Conservation (phyloP, 1,140 invertebrate genomes). For the Penaeus vannamei region DNA sequence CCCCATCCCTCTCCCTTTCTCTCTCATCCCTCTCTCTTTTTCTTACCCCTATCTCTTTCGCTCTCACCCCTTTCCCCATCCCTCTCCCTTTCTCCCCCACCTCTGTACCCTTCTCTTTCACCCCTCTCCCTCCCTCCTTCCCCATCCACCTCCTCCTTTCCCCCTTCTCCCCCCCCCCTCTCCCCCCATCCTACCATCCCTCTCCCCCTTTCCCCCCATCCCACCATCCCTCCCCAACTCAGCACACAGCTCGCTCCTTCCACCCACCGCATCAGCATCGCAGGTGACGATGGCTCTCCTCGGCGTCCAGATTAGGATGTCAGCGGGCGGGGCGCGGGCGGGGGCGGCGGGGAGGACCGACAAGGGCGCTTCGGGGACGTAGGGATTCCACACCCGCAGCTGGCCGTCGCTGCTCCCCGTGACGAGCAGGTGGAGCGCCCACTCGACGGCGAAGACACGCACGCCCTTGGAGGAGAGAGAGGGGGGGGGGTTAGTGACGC, state of each 20-base stretch:
- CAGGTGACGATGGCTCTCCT: slow-evolving; percentile 41
- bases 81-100: too few species aligned
- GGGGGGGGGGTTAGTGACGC: not conserved
- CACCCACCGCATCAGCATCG: slow-evolving; percentile 49
- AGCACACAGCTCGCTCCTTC: not conserved
- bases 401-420: slow-evolving; percentile 56
- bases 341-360: slow-evolving; percentile 41
- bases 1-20: too few species aligned
- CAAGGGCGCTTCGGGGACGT: slow-evolving; percentile 47
- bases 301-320: slow-evolving; percentile 26
- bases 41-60: too few species aligned
- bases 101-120: too few species aligned
- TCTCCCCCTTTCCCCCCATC: not conserved
- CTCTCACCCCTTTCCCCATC: too few species aligned
- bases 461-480: slow-evolving; percentile 24
- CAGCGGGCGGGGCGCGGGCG: slow-evolving; percentile 27
- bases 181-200: too few species aligned
- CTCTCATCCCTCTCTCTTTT: too few species aligned
- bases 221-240: too few species aligned
- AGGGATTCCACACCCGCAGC: slow-evolving; percentile 54
- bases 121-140: too few species aligned
- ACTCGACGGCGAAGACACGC: slow-evolving; percentile 46
- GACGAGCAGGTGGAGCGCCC: slow-evolving; percentile 49
- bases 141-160: too few species aligned
- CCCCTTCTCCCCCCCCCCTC: too few species aligned